Percentiles rank a stretch among this genome's conserved stretches.
Conservation (phyloP, 2,888 invertebrate genomes). For the Melitaea athalia region DNA sequence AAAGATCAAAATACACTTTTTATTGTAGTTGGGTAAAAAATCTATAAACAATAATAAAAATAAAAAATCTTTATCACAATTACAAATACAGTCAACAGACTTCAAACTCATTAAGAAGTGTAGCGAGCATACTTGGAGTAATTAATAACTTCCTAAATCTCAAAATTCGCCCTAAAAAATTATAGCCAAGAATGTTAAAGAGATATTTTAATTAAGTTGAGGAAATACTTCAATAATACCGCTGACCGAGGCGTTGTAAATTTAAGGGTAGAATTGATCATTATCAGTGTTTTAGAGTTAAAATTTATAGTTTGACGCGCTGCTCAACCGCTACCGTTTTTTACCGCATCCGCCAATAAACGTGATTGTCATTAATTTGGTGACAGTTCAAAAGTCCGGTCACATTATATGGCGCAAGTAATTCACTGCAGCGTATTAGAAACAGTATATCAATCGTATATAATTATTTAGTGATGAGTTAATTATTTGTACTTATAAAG, state of each 20-base stretch:
- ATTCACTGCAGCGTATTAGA: neutral
- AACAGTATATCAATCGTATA: neutral
- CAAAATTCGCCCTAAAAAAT: conserved; percentile 44
- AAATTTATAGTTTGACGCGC: conserved; percentile 63
- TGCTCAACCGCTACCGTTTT: conserved; percentile 66
- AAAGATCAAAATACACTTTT: too few relatives aligned
- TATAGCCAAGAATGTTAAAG: conserved; percentile 53
- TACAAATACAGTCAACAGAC: neutral
- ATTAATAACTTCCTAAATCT: conserved; percentile 58
- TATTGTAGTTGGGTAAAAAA: too few relatives aligned
- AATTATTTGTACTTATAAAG: neutral
- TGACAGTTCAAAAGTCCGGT: conserved; percentile 25
- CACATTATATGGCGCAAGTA: neutral
- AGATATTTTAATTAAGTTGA: conserved; percentile 45
- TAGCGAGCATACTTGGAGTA: conserved; percentile 46
- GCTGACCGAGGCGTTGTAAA: conserved; percentile 64
- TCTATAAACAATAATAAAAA: too few relatives aligned
- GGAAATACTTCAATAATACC: conserved; percentile 72
- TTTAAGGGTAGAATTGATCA: conserved; percentile 61
- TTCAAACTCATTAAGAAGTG: conserved; percentile 12
- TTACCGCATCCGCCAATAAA: conserved; percentile 72
- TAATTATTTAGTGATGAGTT: neutral
- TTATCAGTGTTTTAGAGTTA: conserved; percentile 59
- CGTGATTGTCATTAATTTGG: conserved; percentile 73
- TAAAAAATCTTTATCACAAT: neutral